Percentiles rank a stretch among this genome's conserved stretches.
phyloP scores from a whole-genome alignment of 2,888 invertebrate species.

The Tetranychus truncatus region DNA sequence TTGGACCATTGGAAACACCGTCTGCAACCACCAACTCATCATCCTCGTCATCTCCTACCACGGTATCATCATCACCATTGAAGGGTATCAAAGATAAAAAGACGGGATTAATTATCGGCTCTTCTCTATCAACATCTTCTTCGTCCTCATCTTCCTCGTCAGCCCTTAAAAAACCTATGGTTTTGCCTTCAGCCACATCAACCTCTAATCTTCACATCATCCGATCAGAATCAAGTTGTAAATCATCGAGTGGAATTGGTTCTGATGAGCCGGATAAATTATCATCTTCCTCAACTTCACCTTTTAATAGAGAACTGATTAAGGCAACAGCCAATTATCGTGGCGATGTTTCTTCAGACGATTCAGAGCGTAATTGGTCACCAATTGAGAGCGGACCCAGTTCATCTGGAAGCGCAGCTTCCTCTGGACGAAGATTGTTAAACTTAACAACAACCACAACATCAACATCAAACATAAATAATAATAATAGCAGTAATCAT shows the following conservation, averaged over 20 bases:
- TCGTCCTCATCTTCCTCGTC: background rate
- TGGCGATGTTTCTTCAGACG: background rate
- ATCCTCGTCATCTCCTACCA: background rate
- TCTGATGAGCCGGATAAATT: background rate
- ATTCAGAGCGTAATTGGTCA: background rate
- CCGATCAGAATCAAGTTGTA: conserved; percentile 10
- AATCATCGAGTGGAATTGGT: conserved; percentile 13
- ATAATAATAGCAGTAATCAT: conserved; percentile 1
- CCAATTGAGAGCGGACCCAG: background rate
- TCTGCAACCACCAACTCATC: background rate
- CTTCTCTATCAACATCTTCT: background rate
- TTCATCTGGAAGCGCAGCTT: background rate
- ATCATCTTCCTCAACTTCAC: background rate
- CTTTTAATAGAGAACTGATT: background rate
- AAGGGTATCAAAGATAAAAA: background rate
- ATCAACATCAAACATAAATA: background rate
- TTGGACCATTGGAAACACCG: conserved; percentile 18
- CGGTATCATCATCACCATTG: background rate
- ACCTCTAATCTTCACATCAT: background rate
- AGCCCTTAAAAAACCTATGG: background rate
- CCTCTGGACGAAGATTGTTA: background rate
- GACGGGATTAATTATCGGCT: background rate
- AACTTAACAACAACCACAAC: conserved; percentile 1
- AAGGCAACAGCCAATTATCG: background rate
- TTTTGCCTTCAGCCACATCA: background rate